These are phyloP conservation scores for Rhabdomys dilectus DNA, from an alignment of 2,113 vertebrate species.

Conservation along the genomic window DNA sequence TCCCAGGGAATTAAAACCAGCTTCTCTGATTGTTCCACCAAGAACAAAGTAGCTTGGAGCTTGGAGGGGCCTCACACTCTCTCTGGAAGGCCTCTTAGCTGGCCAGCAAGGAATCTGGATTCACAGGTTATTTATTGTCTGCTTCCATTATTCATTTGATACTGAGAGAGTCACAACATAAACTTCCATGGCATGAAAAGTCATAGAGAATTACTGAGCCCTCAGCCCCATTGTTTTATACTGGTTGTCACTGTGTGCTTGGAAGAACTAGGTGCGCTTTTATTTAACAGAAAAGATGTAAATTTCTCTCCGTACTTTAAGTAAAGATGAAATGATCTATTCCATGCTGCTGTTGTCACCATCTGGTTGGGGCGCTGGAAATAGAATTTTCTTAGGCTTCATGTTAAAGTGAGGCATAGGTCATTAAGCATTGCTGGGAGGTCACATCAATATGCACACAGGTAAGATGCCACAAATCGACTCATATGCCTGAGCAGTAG, in stretches of 20 bases:
- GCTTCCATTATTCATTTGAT: constrained; percentile 84
- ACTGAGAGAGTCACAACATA: constrained; percentile 84
- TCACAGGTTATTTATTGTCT: constrained; percentile 78
- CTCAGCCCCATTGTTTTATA: constrained; percentile 76
- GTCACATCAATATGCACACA: rapidly evolving
- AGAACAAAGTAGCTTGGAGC: constrained; percentile 81
- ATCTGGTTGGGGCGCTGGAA: background rate
- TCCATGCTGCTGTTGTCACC: background rate
- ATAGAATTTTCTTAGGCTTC: background rate
- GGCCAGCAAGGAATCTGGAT: constrained; percentile 85
- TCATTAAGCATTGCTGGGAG: background rate
- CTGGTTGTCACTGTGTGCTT: constrained; percentile 66
- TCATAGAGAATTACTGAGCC: constrained; percentile 80
- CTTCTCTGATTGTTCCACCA: constrained; percentile 83
- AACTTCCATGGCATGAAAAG: constrained; percentile 80
- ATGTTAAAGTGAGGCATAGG: background rate
- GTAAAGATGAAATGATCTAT: background rate
- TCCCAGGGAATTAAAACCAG: constrained; percentile 85
- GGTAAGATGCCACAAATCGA: background rate
- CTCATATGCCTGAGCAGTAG: background rate
- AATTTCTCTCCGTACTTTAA: constrained; percentile 43
- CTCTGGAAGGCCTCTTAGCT: constrained; percentile 83
- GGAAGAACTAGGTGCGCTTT: constrained; percentile 56
- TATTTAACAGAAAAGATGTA: constrained; percentile 77
- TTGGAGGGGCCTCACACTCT: constrained; percentile 82